Evolutionary conservation across 1,140 invertebrate genomes (phyloP), one percentile per base, ranked within the genome.

Genomic region (Piezodorus guildinii): DNA sequence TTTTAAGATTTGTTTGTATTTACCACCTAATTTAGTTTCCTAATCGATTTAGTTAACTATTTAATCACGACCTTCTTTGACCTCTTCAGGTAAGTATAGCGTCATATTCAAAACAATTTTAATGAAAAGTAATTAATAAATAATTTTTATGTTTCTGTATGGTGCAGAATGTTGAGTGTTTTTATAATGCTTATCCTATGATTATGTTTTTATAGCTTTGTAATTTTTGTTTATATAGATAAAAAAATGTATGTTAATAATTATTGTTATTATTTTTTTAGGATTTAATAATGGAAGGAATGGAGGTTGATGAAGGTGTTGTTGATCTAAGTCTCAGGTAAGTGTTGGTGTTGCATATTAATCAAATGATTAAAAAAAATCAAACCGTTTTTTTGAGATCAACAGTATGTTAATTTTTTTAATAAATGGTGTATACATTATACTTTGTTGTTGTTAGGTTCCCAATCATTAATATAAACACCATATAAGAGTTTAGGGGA

Each of bases 311-410:
- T 70, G 83, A 83, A 67, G 83, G 85, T 19, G 83, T 85, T 45
- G 83, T 85, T 52, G 84, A 89, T 76, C 76, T 89, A 60, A 88
- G 85, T 75, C 81, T 88, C 67, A 84, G 84, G 87, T 89, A 77
- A 77, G 73, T 70, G 34, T 39, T 39, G 6, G 30, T 30, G 30
- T 30, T 30, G 3, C n/a, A n/a, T n/a, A n/a, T n/a, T n/a, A n/a
- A n/a, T n/a, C n/a, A n/a, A n/a, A n/a, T n/a, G n/a, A n/a, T n/a
- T n/a, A n/a, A n/a, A n/a, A n/a, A n/a, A n/a, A n/a, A n/a, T n/a
- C n/a, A n/a, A n/a, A n/a, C n/a, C n/a, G n/a, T n/a, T n/a, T n/a
- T n/a, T n/a, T n/a, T n/a, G n/a, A n/a, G n/a, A n/a, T n/a, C n/a
- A n/a, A n/a, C n/a, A n/a, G n/a, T n/a, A n/a, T n/a, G n/a, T n/a